These are phyloP conservation scores for Rhinoraja longicauda DNA, from an alignment of 2,797 vertebrate species.

Conservation along the genomic window DNA sequence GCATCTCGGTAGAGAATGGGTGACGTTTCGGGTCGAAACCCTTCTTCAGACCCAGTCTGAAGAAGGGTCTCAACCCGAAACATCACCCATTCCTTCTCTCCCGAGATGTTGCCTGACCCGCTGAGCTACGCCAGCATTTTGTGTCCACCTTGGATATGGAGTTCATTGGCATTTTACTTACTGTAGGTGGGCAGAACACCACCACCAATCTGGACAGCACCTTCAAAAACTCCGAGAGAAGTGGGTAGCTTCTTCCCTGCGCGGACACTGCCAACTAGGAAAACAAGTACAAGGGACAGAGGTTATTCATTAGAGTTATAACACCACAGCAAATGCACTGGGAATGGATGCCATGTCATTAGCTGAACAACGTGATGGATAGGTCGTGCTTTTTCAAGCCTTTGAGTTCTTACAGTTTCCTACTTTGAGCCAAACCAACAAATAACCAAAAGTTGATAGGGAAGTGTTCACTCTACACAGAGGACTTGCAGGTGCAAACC, in stretches of 20 bases:
- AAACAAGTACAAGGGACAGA: not conserved
- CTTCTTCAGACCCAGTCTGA: no score
- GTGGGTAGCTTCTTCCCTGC: not conserved
- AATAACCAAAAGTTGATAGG: not conserved
- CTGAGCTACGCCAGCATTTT: no score
- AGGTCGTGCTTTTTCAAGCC: not conserved
- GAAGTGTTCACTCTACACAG: not conserved
- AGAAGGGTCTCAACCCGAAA: no score
- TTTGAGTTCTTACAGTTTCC: not conserved
- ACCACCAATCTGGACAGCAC: not conserved
- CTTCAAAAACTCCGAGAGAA: not conserved
- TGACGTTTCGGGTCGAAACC: no score
- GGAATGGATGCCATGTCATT: not conserved
- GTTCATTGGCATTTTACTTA: not conserved
- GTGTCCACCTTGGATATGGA: no score
- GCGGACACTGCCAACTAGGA: not conserved
- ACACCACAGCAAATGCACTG: not conserved
- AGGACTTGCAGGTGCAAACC: not conserved
- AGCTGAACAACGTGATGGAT: not conserved
- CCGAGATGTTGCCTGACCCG: no score
- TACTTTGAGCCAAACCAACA: not conserved
- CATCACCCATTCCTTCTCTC: no score
- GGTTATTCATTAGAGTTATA: not conserved
- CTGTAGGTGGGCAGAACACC: not conserved
- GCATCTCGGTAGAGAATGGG: no score